Evolutionary conservation across 1,140 invertebrate species (phyloP).

Genomic region (Metopolophium dirhodum): DNA sequence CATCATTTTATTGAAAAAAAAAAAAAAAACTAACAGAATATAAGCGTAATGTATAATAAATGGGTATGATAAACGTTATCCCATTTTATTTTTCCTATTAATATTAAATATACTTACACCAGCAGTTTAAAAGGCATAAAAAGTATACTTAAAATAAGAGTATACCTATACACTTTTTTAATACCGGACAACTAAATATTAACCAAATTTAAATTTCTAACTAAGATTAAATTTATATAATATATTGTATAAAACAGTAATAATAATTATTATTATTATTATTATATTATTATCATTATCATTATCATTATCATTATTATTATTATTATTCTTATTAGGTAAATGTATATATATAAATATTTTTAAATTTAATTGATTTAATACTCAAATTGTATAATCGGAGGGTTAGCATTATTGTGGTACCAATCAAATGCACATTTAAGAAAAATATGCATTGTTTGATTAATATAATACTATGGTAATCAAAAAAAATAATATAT

Average conservation of each 20-base stretch:
- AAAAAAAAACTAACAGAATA: slow-evolving; percentile 37
- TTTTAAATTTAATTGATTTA: slow-evolving; percentile 24
- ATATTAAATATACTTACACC: slow-evolving; percentile 20
- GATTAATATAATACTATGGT: slow-evolving; percentile 25
- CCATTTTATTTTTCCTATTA: background rate
- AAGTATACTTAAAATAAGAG: background rate
- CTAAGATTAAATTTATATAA: slow-evolving; percentile 28
- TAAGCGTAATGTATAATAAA: slow-evolving; percentile 37
- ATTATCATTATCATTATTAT: background rate
- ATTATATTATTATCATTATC: background rate
- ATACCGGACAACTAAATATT: slow-evolving; percentile 18
- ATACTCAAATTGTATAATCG: slow-evolving; percentile 54
- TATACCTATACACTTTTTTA: background rate
- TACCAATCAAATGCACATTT: slow-evolving; percentile 52
- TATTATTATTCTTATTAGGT: slow-evolving; percentile 1
- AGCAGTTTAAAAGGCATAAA: background rate
- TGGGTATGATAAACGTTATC: slow-evolving; percentile 25
- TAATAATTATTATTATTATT: slow-evolving; percentile 5
- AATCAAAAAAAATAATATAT: background rate
- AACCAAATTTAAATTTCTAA: slow-evolving; percentile 29
- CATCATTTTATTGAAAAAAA: slow-evolving; percentile 40
- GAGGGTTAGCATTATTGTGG: slow-evolving; percentile 51
- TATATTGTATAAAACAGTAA: slow-evolving; percentile 25
- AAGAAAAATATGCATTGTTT: slow-evolving; percentile 15
- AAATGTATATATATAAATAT: slow-evolving; percentile 16